Base-by-base conservation (phyloP, 2,888 invertebrate genomes). In the Crematogaster levior region DNA sequence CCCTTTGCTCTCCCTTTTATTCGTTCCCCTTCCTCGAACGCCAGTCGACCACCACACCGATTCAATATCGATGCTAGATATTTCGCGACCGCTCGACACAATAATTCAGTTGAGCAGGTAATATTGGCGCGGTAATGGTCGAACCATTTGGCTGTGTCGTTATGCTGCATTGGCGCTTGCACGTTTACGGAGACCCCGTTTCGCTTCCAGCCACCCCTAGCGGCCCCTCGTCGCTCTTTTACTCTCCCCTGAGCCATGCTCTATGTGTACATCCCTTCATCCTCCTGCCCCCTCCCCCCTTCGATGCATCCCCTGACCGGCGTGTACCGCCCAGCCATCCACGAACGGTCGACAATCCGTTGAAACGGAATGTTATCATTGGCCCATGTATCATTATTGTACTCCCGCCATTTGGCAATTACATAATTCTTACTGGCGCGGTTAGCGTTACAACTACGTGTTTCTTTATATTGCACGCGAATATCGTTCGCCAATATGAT, bases 41-140 rank as follows among this genome's bases (percentile, higher is more conserved):
- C 75, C 34, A 68, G 84, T 73, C 81, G 82, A 73, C 81, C 74
- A 84, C 84, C 68, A 81, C 89, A 88, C 84, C 90, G 85, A 91
- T 92, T 92, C 91, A 92, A 92, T 92, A 91, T 92, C 91, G 89
- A 92, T 90, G 88, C 90, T 89, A 91, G 91, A 93, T 92, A 93
- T 93, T 93, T 92, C 90, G 90, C 86, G 81, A 84, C 86, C 90
- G 90, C 88, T 87, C 90, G 91, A 90, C 91, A 91, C 91, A 92
- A 93, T 92, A 92, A 92, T 93, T 93, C 91, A 92, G 91, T 91
- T 88, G 91, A 91, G 88, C 91, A 91, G 91, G 91, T 92, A 93
- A 93, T 93, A 93, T 92, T 89, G 91, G 88, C 89, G 87, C 88
- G 91, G 89, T 90, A 92, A 92, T 89, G 90, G 91, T 89, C 87